Evolutionary conservation across 1,140 invertebrate genomes (phyloP).

Genomic region (Papilio dardanus): DNA sequence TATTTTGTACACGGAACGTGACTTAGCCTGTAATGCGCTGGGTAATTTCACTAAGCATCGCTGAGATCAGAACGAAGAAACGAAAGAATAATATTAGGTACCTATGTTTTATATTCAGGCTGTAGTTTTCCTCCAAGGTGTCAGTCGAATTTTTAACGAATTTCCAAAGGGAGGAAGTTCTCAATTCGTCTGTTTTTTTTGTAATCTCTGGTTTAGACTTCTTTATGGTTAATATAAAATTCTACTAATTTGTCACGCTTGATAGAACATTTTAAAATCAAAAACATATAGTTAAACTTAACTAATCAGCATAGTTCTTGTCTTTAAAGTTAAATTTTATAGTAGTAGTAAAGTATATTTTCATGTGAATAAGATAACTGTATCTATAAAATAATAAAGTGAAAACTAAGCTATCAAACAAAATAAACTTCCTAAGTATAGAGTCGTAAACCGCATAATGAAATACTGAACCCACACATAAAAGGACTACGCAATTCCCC

Average conservation of each 20-base stretch:
- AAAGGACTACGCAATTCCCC: neutral
- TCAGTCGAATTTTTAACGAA: too few species aligned
- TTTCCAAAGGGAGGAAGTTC: too few species aligned
- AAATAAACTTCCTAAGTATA: conserved; percentile 4
- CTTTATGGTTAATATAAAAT: too few species aligned
- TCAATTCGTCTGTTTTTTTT: too few species aligned
- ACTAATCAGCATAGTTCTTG: neutral
- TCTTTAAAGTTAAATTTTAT: neutral
- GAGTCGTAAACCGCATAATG: conserved; percentile 5
- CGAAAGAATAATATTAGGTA: neutral
- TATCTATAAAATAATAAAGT: neutral
- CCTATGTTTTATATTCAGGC: neutral
- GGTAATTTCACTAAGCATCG: neutral
- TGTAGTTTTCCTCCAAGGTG: neutral
- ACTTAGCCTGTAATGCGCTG: neutral
- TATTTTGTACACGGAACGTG: conserved; percentile 20
- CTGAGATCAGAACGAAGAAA: neutral
- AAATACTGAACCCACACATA: neutral
- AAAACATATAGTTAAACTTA: too few species aligned
- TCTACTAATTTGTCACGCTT: neutral
- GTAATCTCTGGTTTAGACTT: too few species aligned
- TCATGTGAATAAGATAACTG: neutral
- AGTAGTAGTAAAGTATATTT: neutral
- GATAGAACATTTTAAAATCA: neutral
- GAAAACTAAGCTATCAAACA: conserved; percentile 3